Evolutionary conservation across 2,797 vertebrate genomes (phyloP), one percentile per base, ranked within the genome.

Genomic region (Sebastes cheni): DNA sequence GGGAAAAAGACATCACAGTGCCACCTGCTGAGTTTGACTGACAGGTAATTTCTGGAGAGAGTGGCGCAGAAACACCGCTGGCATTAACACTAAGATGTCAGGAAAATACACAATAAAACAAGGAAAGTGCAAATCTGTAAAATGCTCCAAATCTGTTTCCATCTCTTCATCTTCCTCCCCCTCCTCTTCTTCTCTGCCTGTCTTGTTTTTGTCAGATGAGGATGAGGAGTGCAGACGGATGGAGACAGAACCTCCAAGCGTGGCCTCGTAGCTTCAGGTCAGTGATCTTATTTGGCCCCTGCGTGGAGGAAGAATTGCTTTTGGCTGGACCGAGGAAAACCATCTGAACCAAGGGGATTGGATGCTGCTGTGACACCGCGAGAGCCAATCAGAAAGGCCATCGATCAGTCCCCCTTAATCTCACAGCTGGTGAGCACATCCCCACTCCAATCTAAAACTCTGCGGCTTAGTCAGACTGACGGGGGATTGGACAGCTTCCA

Each of bases 371-470:
- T 93, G 96, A 96, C 94, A 90, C 93, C 75, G 89, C 83, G 88
- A 93, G 95, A 95, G 94, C 95, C 96, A 96, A 97, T 96, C 96
- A 96, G 95, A 94, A 79, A 91, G 95, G 94, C 95, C 95, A 97
- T 97, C 96, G 96, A 97, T 97, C 97, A 96, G 96, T 94, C 94
- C 93, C 95, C 95, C 96, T 95, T 96, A 96, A 96, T 97, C 96
- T 96, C 96, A 96, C 95, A 96, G 96, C 96, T 96, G 95, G 95
- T 96, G 96, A 97, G 95, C 96, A 95, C 96, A 95, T 95, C 96
- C 95, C 95, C 94, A 90, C 93, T 94, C 93, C 96, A 96, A 97
- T 97, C 96, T 96, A 94, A 96, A 95, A 95, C 92, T 87, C 81
- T 23, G 95, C 95, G 93, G 95, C 93, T 96, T 93, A 95, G 95